Evolutionary conservation across 2,797 vertebrate species (phyloP).

Genomic region (Rhabdophis nuchalis): DNA sequence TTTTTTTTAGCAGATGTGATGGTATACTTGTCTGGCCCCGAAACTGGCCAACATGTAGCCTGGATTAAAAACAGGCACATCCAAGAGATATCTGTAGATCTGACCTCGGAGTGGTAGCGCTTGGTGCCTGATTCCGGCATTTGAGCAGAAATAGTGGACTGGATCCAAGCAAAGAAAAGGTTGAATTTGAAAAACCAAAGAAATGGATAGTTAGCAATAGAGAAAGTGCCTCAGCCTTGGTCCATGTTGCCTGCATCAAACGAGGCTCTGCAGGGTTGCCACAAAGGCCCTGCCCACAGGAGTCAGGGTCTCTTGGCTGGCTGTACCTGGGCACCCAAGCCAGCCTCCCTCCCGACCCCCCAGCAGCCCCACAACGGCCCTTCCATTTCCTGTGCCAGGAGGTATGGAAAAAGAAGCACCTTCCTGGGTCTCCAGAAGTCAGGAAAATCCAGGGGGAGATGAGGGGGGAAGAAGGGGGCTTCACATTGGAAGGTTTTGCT

Average conservation of each 20-base stretch:
- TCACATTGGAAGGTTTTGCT: neutral
- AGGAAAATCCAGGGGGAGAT: neutral
- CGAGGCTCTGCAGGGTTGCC: neutral
- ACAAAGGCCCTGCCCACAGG: neutral
- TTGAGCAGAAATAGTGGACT: neutral
- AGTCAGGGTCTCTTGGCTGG: neutral
- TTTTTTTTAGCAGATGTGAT: neutral
- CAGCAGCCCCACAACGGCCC: neutral
- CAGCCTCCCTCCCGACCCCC: neutral
- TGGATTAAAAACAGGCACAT: neutral
- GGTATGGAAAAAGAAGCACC: neutral
- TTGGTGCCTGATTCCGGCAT: neutral
- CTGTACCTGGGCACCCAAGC: neutral
- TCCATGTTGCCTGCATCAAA: neutral
- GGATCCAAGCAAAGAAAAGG: neutral
- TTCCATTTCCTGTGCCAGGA: neutral
- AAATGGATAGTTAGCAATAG: neutral
- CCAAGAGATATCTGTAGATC: neutral
- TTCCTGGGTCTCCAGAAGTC: neutral
- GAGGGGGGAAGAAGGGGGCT: neutral
- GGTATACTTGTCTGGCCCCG: neutral
- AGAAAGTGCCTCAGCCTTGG: neutral
- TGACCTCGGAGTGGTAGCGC: neutral
- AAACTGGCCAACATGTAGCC: neutral
- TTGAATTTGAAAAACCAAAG: neutral